A percentile compares a stretch with the other conserved stretches of the same genome.
Evolutionary conservation across 2,797 vertebrate genomes (phyloP).

Genomic region (Halcyon chelicuti): DNA sequence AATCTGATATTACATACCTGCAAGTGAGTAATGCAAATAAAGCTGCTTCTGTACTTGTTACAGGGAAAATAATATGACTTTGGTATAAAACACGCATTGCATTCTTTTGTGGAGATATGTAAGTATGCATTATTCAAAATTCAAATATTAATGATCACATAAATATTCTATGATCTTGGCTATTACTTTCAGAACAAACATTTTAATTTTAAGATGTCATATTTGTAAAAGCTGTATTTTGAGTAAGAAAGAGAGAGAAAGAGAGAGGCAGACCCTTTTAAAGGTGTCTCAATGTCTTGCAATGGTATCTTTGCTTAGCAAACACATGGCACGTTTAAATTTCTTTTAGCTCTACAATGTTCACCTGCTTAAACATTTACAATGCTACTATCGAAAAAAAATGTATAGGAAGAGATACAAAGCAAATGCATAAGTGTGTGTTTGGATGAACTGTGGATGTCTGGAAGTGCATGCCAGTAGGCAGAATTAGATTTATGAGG

Average conservation of each 20-base stretch:
- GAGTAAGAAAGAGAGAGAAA: background rate
- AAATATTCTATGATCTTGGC: conserved; percentile 54
- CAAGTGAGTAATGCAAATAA: conserved; percentile 13
- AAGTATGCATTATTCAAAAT: conserved; percentile 44
- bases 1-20: conserved; percentile 38
- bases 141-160: conserved; percentile 61
- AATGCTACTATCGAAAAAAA: background rate
- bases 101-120: conserved; percentile 1
- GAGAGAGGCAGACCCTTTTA: background rate
- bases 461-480: background rate
- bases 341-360: background rate
- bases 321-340: background rate
- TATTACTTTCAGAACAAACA: conserved; percentile 64
- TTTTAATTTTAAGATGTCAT: conserved; percentile 66
- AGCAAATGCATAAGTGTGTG: background rate
- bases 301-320: conserved; percentile 4
- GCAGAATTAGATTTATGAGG: background rate
- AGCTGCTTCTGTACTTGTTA: conserved; percentile 34
- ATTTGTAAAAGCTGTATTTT: conserved; percentile 56
- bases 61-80: background rate
- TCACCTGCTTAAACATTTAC: conserved; percentile 57
- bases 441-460: conserved; percentile 19
- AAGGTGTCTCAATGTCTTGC: conserved; percentile 33
- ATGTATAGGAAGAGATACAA: conserved; percentile 2
- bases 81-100: background rate